Evolutionary conservation across 2,113 vertebrate genomes (phyloP).

Genomic region (Sapajus apella): DNA sequence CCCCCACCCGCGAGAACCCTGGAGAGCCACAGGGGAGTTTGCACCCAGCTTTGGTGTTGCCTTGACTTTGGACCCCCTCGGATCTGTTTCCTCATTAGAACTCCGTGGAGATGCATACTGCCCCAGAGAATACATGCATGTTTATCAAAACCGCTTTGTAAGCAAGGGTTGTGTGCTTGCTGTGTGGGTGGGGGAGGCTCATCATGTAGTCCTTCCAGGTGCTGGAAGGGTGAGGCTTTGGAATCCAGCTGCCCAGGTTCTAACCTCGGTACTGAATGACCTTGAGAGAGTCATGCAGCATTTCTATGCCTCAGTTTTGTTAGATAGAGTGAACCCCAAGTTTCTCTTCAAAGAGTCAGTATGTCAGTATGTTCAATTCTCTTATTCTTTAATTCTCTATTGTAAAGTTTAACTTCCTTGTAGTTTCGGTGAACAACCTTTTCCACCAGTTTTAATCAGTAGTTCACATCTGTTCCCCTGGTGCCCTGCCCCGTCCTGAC

Average conservation of each 20-base stretch:
- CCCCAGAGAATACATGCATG: background rate
- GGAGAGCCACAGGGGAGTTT: fast-evolving
- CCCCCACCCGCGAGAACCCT: no score
- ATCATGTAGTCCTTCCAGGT: background rate
- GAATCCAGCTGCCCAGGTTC: background rate
- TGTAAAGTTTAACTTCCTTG: no score
- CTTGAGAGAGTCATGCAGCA: background rate
- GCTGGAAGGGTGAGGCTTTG: background rate
- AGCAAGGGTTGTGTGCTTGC: background rate
- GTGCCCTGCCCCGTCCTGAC: no score
- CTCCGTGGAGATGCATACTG: fast-evolving
- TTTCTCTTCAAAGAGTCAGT: no score
- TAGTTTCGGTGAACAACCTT: no score
- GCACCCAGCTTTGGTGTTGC: background rate
- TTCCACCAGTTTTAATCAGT: no score
- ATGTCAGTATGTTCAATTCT: no score
- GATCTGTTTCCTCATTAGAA: background rate
- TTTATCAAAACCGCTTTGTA: background rate
- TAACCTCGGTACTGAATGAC: background rate
- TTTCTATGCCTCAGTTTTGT: background rate
- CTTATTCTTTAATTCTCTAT: no score
- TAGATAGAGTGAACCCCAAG: no score
- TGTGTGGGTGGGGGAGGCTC: background rate
- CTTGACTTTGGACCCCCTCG: background rate
- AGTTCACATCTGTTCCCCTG: no score